phyloP scores from a whole-genome alignment of 1,140 invertebrate genomes.

The Oryzaephilus surinamensis region DNA sequence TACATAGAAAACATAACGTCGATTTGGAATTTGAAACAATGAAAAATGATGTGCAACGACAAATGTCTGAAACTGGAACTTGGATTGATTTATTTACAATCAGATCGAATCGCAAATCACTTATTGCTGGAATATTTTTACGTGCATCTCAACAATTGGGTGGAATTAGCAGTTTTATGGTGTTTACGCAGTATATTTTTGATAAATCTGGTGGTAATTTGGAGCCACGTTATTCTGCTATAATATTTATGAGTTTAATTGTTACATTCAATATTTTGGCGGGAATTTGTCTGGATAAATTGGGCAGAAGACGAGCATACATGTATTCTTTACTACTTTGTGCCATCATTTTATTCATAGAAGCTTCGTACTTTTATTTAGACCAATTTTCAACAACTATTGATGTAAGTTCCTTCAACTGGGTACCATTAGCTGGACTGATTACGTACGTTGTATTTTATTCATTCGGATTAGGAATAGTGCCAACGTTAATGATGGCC shows the following conservation, averaged over 20 bases:
- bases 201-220: slow-evolving; percentile 45
- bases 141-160: slow-evolving; percentile 35
- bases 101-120: slow-evolving; percentile 24
- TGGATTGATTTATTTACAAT: slow-evolving; percentile 26
- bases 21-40: slow-evolving; percentile 21
- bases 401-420: slow-evolving; percentile 25
- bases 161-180: slow-evolving; percentile 50
- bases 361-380: slow-evolving; percentile 40
- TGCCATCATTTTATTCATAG: slow-evolving; percentile 40
- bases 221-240: slow-evolving; percentile 48
- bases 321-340: slow-evolving; percentile 24
- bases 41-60: slow-evolving; percentile 21
- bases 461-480: slow-evolving; percentile 25
- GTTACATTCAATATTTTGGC: slow-evolving; percentile 50
- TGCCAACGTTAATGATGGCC: slow-evolving; percentile 29
- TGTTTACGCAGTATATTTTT: slow-evolving; percentile 49
- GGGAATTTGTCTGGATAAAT: slow-evolving; percentile 53
- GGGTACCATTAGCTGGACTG: slow-evolving; percentile 26
- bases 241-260: slow-evolving; percentile 44
- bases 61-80: slow-evolving; percentile 23
- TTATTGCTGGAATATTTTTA: slow-evolving; percentile 20
- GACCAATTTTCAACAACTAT: slow-evolving; percentile 14
- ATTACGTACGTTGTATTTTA: slow-evolving; percentile 23
- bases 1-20: slow-evolving; percentile 20
- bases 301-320: slow-evolving; percentile 44